Base-by-base conservation (phyloP, 2,888 invertebrate genomes). In the Ptilodon capucinus region DNA sequence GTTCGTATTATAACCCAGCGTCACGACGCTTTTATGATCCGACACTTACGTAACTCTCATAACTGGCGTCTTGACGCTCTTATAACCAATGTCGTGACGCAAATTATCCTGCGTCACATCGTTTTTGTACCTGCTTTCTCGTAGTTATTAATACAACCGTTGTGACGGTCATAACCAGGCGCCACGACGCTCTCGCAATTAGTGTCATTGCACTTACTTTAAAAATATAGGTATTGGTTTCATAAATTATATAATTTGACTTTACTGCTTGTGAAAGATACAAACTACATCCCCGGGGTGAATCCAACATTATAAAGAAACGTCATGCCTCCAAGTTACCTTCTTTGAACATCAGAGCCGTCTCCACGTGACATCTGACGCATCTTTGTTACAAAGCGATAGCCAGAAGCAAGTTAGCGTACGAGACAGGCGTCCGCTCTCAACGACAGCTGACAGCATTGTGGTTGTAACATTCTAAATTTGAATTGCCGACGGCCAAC, bases 401-500 rank as follows among this genome's bases (percentile, higher is more conserved):
- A 42, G 68, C 74, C 68, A 46, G 55, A 41, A 69, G 74, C 69
- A 48, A 57, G 60, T 51, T 46, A 8, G 48, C 40, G 39, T 35
- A 40, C 32, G 23, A 14, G 14, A 36, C 48, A 64, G 58, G 65
- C 72, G 79, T 69, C 69, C 61, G 61, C 54, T 44, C 54, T 32
- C 61, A 50, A 57, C 59, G 60, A 60, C 47, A 28, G 58, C 69
- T 73, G 78, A 74, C 76, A 72, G 48, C 57, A 41, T 60, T 69
- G 62, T 76, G 72, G 57, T 46, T 53, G 62, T 64, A 61, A 55
- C 52, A 64, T 69, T 73, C 66, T 48, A 18, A 65, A 68, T 74
- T 71, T 65, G 69, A 74, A 68, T 62, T 49, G 64, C 70, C 73
- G 50, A 59, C 60, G 70, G 68, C 70, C 64, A 63, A 64, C 64